These are phyloP conservation scores for Ceratosolen solmsi DNA, from an alignment of 1,140 invertebrate genomes.

Conservation along the genomic window DNA sequence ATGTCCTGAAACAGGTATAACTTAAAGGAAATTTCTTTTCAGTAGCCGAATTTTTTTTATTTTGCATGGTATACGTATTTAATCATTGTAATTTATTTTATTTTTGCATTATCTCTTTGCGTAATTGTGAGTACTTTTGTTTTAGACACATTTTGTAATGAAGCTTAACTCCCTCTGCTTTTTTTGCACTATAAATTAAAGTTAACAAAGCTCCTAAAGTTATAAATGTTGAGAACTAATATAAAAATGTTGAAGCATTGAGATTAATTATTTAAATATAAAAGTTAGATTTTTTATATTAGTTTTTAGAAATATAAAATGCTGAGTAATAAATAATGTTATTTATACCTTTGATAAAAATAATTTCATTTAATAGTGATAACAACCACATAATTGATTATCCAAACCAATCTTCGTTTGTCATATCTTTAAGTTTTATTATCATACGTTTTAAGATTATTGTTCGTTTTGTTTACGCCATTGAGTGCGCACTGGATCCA, in stretches of 20 bases:
- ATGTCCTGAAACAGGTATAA: neutral
- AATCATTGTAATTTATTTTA: neutral
- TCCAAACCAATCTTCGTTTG: conserved; percentile 6
- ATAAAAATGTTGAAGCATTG: too few species aligned
- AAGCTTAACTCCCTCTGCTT: neutral
- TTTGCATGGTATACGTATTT: conserved; percentile 11
- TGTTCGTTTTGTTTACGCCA: neutral
- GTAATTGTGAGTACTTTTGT: conserved; percentile 1
- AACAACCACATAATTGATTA: neutral
- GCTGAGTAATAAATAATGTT: too few species aligned
- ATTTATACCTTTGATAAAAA: neutral
- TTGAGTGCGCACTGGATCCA: neutral
- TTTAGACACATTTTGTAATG: neutral
- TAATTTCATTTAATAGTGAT: neutral
- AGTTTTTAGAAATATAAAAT: too few species aligned
- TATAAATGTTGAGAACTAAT: neutral
- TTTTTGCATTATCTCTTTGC: conserved; percentile 15
- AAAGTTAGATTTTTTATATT: neutral
- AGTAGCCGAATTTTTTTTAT: neutral
- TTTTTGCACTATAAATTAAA: too few species aligned
- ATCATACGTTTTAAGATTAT: conserved; percentile 17
- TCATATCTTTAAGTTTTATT: conserved; percentile 25
- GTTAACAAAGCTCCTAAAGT: too few species aligned
- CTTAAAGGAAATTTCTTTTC: neutral
- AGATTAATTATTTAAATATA: neutral